Evolutionary conservation across 2,113 vertebrate genomes (phyloP), one percentile per base, ranked within the genome.

Genomic region (Callipepla californica): DNA sequence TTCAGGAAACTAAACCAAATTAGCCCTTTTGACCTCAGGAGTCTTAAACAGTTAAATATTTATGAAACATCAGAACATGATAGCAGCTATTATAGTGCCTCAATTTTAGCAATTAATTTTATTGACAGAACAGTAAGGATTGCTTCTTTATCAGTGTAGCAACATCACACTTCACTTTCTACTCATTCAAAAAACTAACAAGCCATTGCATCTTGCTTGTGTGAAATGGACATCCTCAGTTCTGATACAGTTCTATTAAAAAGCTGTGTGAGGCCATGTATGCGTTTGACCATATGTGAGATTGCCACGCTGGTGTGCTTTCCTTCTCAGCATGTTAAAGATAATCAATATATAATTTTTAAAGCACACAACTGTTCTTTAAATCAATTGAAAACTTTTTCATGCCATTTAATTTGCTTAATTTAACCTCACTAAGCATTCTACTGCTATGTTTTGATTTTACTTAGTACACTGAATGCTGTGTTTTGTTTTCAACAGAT

Each of bases 351-450:
- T 88, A 89, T 96, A 97, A 97, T 98, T 98, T 97, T 97, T 97
- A 97, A 97, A 97, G 97, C 76, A 94, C 40, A 91, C 94, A 90
- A 62, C 51, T 48, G 75, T 85, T 73, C 86, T 85, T 96, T 93
- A 97, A 97, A 98, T 98, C 97, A 98, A 98, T 99, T 51, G 58
- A 92, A 97, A 97, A 97, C 85, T 97, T 97, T 97, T 97, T 95
- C 95, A 62, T 93, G 80, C 69, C 97, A 98, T 98, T 98, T 98
- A 98, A 98, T 99, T 98, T 98, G 97, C 96, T 97, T 97, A 97
- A 98, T 97, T 98, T 96, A 97, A 97, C 96, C 47, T 90, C 78
- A 80, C 61, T 73, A 82, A 91, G 96, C 96, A 93, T 93, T 89
- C 85, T 94, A 84, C 85, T 94, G 90, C 92, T 97, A 78, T 97